Evolutionary conservation across 2,888 invertebrate species (phyloP), one percentile per base, ranked within the genome.

Genomic region (Eugnorisma glareosa): DNA sequence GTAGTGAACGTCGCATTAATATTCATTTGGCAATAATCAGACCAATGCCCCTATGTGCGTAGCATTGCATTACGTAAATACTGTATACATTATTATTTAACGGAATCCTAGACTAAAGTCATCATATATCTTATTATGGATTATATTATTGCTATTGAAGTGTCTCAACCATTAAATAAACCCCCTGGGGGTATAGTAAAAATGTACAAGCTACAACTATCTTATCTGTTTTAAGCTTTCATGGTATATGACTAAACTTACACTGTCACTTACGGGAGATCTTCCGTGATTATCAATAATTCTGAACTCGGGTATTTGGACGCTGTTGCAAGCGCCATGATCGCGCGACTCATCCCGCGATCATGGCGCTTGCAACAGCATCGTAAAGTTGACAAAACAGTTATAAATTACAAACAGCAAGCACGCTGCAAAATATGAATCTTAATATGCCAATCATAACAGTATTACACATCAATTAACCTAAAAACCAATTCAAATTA

Each of bases 391-490:
- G 13, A 21, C 8, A 31, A 59, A 18, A 31, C 0, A 10, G 31
- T 31, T 21, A 21, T 18, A 59, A 31, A 31, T 7, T 24, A 13
- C 24, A n/a, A n/a, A n/a, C n/a, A 37, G 13, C n/a, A 48, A 51
- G n/a, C 18, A 43, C 68, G 0, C 24, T 21, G 15, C 63, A n/a
- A 43, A 51, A 45, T 67, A 54, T 67, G 11, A 67, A 83, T 35
- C 21, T 2, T 48, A 67, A 67, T 35, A 51, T 45, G n/a, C 43
- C 66, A 77, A 76, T 54, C 77, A 40, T 48, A 61, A 40, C 59
- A 83, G 11, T 51, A 73, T 48, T 69, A 63, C 31, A 67, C 31
- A 71, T 64, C 48, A 57, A 82, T 63, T 61, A 79, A 57, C 51
- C 28, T 24, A 0, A 66, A 66, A 61, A 72, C 72, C 28, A 69